A percentile compares a stretch with the other conserved stretches of the same genome.
These are phyloP conservation scores for Orycteropus afer DNA, from an alignment of 2,113 vertebrate genomes.

Conservation along the genomic window DNA sequence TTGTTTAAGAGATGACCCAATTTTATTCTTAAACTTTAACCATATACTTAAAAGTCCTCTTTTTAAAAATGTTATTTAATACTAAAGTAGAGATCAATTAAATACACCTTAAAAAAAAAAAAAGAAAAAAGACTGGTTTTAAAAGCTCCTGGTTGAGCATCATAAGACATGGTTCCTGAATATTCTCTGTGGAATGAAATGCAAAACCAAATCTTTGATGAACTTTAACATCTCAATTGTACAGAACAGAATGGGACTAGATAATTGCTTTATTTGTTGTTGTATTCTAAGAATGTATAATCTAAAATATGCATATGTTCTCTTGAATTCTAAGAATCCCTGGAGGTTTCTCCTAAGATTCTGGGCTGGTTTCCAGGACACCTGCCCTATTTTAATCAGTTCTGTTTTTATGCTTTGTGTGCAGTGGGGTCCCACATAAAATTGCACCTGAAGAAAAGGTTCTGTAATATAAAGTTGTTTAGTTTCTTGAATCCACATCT, in stretches of 20 bases:
- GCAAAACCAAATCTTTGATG: not conserved
- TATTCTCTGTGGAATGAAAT: not conserved
- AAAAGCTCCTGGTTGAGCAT: not conserved
- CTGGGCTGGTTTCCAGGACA: constrained; percentile 65
- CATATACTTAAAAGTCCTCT: not conserved
- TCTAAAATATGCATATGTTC: constrained; percentile 25
- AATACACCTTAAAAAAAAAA: not conserved
- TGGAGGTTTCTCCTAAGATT: constrained; percentile 17
- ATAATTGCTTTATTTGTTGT: not conserved
- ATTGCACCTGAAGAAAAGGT: not conserved
- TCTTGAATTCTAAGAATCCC: not conserved
- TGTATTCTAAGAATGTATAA: not conserved
- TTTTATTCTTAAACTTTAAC: constrained; percentile 28
- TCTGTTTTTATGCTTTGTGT: not conserved
- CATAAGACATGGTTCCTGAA: not conserved
- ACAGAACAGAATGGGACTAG: not conserved
- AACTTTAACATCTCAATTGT: constrained; percentile 14
- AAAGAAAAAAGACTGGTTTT: not conserved
- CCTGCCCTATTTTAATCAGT: constrained; percentile 43
- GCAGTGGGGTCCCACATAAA: not conserved
- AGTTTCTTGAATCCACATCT: not conserved
- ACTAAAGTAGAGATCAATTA: not conserved
- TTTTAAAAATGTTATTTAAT: not conserved
- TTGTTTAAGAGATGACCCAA: not conserved
- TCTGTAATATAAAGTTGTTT: not conserved